Base-by-base conservation (phyloP, 2,113 vertebrate species). In the Rhombomys opimus region DNA sequence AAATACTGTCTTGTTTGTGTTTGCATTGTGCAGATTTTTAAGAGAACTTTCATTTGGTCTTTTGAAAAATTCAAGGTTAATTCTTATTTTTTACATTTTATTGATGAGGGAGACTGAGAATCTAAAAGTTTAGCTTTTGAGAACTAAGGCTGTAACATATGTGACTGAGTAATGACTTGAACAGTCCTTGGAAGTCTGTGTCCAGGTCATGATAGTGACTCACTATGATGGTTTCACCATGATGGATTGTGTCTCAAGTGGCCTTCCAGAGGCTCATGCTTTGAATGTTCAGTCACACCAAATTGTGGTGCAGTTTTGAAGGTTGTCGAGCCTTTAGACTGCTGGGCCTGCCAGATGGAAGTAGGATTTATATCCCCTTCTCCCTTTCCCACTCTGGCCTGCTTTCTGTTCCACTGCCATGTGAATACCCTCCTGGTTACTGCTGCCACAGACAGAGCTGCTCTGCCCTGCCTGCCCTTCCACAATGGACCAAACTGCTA, bases 11-110 rank as follows among this genome's bases (percentile, higher is more conserved):
- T 92, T 81, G 46, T 80, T 41, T 93, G 81, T 63, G 35, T 94
- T 86, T 78, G 75, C 12, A 10, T 59, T 72, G 15, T 85, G 10
- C 17, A 89, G 17, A 17, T 82, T 89, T 67, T 95, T 90, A 75
- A 65, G 50, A 86, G 15, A 25, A 50, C 22, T 86, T 15, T 80
- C 75, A 67, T 59, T 30, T 82, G 22, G 46, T 35, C 32, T 0
- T 93, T 95, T 93, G 59, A 85, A 30, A 46, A 90, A 35, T 54
- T 41, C 25, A 23, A 92, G 68, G 13, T 90, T 90, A 77, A 87
- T 68, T 89, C 59, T 95, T 35, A 52, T 46, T 41, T 82, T 88
- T 94, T 92, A 52, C 41, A 73, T 88, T 77, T 90, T 95, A 78
- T 75, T 77, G 75, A 72, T 52, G 27, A 93, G 41, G n/a, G 54